Evolutionary conservation across 2,888 invertebrate species (phyloP).

Genomic region (Prosopocoilus inquinatus): DNA sequence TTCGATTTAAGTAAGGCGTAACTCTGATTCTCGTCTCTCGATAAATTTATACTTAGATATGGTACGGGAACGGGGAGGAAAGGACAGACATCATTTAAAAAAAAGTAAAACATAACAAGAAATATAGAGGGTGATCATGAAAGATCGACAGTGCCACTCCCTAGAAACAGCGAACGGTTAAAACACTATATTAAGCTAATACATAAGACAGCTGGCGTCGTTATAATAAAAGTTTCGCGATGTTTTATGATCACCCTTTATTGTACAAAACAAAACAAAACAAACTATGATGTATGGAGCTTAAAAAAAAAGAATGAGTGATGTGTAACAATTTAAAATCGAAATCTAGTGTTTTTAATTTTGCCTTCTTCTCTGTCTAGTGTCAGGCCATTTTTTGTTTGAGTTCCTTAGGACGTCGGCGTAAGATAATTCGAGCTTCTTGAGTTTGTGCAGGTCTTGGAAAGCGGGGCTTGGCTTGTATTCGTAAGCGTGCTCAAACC

Average conservation of each 20-base stretch:
- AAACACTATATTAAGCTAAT: neutral
- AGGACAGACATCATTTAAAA: neutral
- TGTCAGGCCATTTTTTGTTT: slow-evolving; percentile 49
- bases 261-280: neutral
- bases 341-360: slow-evolving; percentile 6
- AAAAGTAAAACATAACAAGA: slow-evolving; percentile 1
- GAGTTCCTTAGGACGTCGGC: slow-evolving; percentile 79
- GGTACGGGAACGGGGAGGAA: slow-evolving; percentile 2
- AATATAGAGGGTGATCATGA: neutral
- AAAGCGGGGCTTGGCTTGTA: slow-evolving; percentile 72
- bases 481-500: slow-evolving; percentile 46
- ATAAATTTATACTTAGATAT: neutral
- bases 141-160: neutral
- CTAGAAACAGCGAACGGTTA: neutral
- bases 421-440: slow-evolving; percentile 79
- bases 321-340: neutral
- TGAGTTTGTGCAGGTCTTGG: slow-evolving; percentile 77
- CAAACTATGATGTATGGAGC: neutral
- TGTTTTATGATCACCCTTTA: neutral
- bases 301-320: neutral
- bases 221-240: neutral
- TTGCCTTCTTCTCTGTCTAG: slow-evolving; percentile 13
- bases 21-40: slow-evolving; percentile 5
- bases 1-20: slow-evolving; percentile 9
- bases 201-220: neutral